Conservation (phyloP, 2,797 vertebrate species). For the Dipus sagitta region DNA sequence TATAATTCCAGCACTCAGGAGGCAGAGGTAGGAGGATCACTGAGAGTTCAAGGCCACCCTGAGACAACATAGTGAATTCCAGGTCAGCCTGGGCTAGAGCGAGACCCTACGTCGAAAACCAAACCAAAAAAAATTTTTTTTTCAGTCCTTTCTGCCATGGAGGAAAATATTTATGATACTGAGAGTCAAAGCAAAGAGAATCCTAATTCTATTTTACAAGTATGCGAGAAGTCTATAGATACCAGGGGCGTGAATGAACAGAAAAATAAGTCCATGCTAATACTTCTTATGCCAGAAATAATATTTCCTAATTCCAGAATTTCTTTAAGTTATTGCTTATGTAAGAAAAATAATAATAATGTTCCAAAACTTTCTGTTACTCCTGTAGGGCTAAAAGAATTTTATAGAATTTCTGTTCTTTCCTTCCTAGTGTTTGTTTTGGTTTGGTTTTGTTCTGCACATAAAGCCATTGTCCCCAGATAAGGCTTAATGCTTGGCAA, state of each 20-base stretch:
- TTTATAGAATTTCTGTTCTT: not conserved
- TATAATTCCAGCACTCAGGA: too few species aligned
- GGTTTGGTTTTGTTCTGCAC: not conserved
- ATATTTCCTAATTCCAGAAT: not conserved
- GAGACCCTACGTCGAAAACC: too few species aligned
- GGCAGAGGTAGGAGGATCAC: too few species aligned
- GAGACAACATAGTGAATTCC: too few species aligned
- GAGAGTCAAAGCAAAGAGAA: not conserved
- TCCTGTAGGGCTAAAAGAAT: not conserved
- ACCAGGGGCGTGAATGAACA: not conserved
- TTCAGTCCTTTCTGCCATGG: not conserved
- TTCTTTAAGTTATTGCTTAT: not conserved
- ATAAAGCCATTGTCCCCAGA: slow-evolving; percentile 13
- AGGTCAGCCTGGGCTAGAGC: too few species aligned
- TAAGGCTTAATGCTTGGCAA: not conserved
- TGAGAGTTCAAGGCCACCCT: too few species aligned
- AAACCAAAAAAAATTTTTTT: too few species aligned
- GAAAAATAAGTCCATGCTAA: not conserved
- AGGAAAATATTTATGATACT: not conserved
- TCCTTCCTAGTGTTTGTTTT: not conserved
- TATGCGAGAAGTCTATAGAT: not conserved
- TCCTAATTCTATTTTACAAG: not conserved
- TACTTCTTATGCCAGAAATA: not conserved
- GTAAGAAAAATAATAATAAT: not conserved
- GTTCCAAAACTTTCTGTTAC: not conserved